Evolutionary conservation across 2,888 invertebrate species (phyloP).

Genomic region (Drosophila subquinaria): DNA sequence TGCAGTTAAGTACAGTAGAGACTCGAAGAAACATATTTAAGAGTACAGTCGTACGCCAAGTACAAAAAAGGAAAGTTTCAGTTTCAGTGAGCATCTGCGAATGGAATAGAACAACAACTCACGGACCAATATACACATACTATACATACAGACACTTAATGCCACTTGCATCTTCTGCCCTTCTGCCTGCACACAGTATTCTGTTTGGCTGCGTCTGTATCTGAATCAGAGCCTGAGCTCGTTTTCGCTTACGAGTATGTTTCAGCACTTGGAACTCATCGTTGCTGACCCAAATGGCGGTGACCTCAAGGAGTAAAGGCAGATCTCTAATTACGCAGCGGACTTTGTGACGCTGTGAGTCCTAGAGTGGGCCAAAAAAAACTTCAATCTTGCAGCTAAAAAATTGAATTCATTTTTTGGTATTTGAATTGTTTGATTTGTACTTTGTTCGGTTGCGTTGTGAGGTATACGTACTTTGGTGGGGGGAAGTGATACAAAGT

Average conservation of each 20-base stretch:
- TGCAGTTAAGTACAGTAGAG: neutral
- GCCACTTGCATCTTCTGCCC: neutral
- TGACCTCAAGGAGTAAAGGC: slow-evolving; percentile 4
- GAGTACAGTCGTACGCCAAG: neutral
- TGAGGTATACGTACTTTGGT: no score
- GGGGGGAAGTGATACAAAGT: neutral
- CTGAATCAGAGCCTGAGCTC: neutral
- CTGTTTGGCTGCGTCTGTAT: neutral
- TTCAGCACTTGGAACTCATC: slow-evolving; percentile 13
- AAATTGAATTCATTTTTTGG: slow-evolving; percentile 19
- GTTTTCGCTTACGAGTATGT: neutral
- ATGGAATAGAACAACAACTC: neutral
- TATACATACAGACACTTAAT: neutral
- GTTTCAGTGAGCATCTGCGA: neutral
- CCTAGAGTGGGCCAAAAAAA: neutral
- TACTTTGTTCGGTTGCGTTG: no score
- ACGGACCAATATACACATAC: neutral
- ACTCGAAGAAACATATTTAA: neutral
- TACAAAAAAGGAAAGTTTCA: neutral
- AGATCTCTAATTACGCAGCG: slow-evolving; percentile 29
- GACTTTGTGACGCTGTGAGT: neutral
- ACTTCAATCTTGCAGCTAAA: neutral
- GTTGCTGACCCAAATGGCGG: neutral
- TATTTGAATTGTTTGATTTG: neutral
- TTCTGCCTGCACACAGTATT: neutral